Evolutionary conservation across 2,797 vertebrate genomes (phyloP).

Genomic region (Lagorchestes hirsutus): DNA sequence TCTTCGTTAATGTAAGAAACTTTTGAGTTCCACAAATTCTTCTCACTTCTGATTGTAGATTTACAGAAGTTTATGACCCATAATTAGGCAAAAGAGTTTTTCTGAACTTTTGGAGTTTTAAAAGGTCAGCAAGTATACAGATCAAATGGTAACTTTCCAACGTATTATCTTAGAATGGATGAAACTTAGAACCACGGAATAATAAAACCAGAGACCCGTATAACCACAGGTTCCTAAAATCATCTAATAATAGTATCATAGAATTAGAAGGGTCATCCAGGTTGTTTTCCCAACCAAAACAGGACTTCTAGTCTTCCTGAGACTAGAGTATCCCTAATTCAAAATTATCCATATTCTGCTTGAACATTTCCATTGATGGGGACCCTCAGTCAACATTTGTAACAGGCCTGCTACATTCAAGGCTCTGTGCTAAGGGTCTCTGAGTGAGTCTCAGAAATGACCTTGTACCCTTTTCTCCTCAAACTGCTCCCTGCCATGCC

Average conservation of each 20-base stretch:
- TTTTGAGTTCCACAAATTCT: neutral
- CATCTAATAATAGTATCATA: neutral
- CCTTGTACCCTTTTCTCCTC: neutral
- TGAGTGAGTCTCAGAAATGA: neutral
- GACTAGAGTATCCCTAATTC: neutral
- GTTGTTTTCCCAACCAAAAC: neutral
- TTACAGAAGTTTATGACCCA: neutral
- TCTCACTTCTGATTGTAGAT: neutral
- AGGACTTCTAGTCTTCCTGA: neutral
- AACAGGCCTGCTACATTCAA: neutral
- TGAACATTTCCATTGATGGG: neutral
- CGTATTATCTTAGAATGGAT: neutral
- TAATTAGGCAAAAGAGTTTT: neutral
- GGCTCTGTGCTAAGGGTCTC: neutral
- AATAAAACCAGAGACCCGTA: neutral
- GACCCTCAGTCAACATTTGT: neutral
- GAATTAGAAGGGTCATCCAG: neutral
- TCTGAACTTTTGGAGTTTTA: neutral
- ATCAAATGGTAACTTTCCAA: neutral
- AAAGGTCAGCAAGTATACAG: neutral
- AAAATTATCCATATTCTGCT: neutral
- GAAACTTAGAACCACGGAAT: neutral
- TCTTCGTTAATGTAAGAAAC: neutral
- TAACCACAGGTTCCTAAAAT: neutral
- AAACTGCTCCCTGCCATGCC: neutral